Percentiles rank a stretch among this genome's conserved stretches.
Conservation (phyloP, 2,113 vertebrate genomes). For the Pleuronectes platessa region DNA sequence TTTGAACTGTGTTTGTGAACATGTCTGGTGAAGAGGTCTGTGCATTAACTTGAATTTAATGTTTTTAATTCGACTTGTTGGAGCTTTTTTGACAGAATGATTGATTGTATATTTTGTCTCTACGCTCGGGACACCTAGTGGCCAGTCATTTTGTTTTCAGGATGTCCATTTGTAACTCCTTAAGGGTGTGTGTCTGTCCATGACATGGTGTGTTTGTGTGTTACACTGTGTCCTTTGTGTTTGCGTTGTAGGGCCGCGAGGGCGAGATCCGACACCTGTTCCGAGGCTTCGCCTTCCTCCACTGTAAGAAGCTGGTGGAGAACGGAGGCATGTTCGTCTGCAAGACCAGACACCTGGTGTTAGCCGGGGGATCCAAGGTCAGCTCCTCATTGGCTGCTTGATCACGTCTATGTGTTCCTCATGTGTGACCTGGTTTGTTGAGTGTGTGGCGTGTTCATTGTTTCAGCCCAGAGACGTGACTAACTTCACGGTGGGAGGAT, state of each 20-base stretch:
- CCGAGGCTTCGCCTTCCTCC: conserved; percentile 92
- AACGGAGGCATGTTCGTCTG: conserved; percentile 98
- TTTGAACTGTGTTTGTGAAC: neutral
- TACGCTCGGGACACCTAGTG: too few relatives aligned
- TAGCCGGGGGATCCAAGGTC: conserved; percentile 95
- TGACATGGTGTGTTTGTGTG: neutral
- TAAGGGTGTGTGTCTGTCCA: neutral
- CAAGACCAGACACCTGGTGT: conserved; percentile 90
- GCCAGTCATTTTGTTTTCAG: too few relatives aligned
- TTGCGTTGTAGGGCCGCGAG: conserved; percentile 86
- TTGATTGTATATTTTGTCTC: too few relatives aligned
- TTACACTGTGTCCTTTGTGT: neutral
- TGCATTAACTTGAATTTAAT: too few relatives aligned
- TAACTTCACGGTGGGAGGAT: conserved; percentile 91
- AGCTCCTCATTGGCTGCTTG: neutral
- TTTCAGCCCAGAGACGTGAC: conserved; percentile 93
- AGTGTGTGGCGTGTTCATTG: neutral
- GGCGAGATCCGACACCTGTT: conserved; percentile 94
- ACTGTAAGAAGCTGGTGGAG: conserved; percentile 97
- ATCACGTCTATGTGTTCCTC: too few relatives aligned
- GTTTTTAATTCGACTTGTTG: too few relatives aligned
- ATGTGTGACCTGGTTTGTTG: too few relatives aligned
- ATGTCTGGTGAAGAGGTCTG: too few relatives aligned
- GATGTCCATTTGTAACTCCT: too few relatives aligned
- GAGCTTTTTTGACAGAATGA: too few relatives aligned